phyloP scores from a whole-genome alignment of 2,888 invertebrate species.

The Branchellion lobata region DNA sequence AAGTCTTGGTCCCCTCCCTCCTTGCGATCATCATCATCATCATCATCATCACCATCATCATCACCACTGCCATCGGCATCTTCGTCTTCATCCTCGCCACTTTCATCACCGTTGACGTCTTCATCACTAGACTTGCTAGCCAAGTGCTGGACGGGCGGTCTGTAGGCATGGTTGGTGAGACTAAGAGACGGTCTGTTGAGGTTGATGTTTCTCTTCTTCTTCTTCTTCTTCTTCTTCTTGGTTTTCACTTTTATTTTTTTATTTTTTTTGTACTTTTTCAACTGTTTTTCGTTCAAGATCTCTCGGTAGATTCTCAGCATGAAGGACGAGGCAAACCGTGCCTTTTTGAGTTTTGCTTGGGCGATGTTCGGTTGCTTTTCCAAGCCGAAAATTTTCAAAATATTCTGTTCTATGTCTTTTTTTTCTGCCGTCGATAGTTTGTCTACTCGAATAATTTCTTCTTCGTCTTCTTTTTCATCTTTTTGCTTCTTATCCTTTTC shows the following conservation, averaged over 20 bases:
- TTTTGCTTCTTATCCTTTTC: too few species aligned
- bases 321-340: constrained; percentile 6
- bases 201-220: neutral
- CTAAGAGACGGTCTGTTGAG: too few species aligned
- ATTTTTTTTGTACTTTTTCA: constrained; percentile 82
- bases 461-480: neutral
- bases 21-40: neutral
- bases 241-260: neutral
- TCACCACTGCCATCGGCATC: too few species aligned
- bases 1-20: neutral
- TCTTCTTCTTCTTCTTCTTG: constrained; percentile 67
- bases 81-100: too few species aligned
- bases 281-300: neutral
- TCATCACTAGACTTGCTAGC: neutral
- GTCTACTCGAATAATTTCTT: neutral
- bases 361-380: neutral
- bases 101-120: too few species aligned
- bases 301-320: constrained; percentile 13
- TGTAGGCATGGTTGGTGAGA: too few species aligned
- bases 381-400: constrained; percentile 19
- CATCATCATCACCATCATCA: too few species aligned
- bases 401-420: neutral
- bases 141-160: too few species aligned
- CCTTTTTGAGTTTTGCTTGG: neutral
- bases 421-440: neutral